These are phyloP conservation scores for Trichopria drosophilae DNA, from an alignment of 2,888 invertebrate genomes.

Conservation along the genomic window DNA sequence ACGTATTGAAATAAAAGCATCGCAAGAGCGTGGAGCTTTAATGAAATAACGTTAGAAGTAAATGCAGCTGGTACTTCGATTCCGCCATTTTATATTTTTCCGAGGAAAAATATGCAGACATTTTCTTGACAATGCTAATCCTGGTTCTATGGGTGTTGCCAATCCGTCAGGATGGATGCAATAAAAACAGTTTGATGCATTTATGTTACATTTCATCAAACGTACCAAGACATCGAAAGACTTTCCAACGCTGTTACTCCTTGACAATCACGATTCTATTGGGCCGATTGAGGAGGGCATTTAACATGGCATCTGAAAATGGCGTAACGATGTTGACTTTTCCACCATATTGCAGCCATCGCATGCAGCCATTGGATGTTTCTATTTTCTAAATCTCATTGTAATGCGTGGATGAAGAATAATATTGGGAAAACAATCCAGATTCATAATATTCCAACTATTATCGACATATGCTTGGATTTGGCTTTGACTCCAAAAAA, in stretches of 20 bases:
- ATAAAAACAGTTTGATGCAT: not conserved
- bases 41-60: too few relatives aligned
- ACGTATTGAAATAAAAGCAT: too few relatives aligned
- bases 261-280: constrained; percentile 15
- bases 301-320: too few relatives aligned
- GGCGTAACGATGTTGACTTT: not conserved
- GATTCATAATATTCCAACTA: constrained; percentile 8
- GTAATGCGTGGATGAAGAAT: constrained; percentile 12
- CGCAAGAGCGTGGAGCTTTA: too few relatives aligned
- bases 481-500: constrained; percentile 5
- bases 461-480: constrained; percentile 6
- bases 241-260: constrained; percentile 5
- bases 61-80: constrained; percentile 11
- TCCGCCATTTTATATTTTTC: constrained; percentile 10
- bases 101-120: constrained; percentile 11
- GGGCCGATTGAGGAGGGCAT: too few relatives aligned
- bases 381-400: constrained; percentile 16
- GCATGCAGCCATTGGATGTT: constrained; percentile 13
- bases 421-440: constrained; percentile 7
- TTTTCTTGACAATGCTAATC: constrained; percentile 6
- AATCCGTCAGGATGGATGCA: constrained; percentile 17
- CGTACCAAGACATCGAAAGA: not conserved
- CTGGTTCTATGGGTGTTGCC: constrained; percentile 10
- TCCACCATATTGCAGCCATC: constrained; percentile 12
- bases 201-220: constrained; percentile 5